Percentiles rank a stretch among this genome's conserved stretches.
These are phyloP conservation scores for Propithecus perrieri DNA, from an alignment of 2,797 vertebrate genomes.

Conservation along the genomic window DNA sequence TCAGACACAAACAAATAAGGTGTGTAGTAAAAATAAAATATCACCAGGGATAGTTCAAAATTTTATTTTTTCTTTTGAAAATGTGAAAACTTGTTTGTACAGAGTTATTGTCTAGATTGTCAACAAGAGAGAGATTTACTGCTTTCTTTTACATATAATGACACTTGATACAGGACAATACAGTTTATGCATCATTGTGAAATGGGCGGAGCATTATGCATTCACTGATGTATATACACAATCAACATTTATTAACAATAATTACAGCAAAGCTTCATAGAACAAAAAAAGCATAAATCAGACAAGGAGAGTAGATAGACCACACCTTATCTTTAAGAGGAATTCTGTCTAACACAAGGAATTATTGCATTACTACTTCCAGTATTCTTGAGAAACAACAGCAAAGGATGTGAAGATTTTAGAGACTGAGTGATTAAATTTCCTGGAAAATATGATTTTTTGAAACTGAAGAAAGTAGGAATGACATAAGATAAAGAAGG, in stretches of 20 bases:
- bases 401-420: neutral
- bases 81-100: neutral
- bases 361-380: neutral
- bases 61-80: neutral
- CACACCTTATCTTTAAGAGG: neutral
- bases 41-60: slow-evolving; percentile 40
- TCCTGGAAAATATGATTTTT: slow-evolving; percentile 42
- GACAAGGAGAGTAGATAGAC: neutral
- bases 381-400: neutral
- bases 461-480: neutral
- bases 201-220: neutral
- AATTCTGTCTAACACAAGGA: neutral
- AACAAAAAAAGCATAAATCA: neutral
- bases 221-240: neutral
- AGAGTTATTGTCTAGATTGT: slow-evolving; percentile 37
- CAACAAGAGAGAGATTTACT: slow-evolving; percentile 33
- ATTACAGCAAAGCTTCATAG: neutral
- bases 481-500: neutral
- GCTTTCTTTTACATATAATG: neutral
- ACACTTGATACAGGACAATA: neutral
- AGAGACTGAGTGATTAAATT: neutral
- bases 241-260: neutral
- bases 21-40: slow-evolving; percentile 62
- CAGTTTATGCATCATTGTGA: neutral
- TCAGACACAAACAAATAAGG: neutral